These are phyloP conservation scores for Margarornis squamiger DNA, from an alignment of 2,797 vertebrate genomes.

Conservation along the genomic window DNA sequence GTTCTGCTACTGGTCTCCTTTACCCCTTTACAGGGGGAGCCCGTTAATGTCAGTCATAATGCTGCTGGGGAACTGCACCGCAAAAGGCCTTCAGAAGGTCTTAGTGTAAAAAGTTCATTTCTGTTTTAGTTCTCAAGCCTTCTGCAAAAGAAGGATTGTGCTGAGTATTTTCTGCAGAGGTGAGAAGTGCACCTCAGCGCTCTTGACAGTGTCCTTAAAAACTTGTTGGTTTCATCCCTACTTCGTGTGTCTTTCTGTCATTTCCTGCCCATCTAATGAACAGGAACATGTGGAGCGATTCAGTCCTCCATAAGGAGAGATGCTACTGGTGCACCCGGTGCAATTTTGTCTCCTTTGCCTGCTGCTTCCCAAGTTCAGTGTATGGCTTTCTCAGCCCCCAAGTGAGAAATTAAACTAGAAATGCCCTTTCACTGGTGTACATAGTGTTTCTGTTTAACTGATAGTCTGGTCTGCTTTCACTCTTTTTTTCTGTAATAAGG, in stretches of 20 bases:
- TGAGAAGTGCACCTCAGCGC: not conserved
- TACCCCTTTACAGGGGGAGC: not conserved
- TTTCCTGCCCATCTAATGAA: not conserved
- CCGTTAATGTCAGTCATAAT: not conserved
- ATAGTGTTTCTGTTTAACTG: not conserved
- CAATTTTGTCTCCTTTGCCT: not conserved
- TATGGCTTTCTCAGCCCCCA: not conserved
- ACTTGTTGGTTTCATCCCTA: not conserved
- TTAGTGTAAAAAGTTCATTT: not conserved
- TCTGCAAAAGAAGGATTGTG: not conserved
- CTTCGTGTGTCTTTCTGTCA: not conserved
- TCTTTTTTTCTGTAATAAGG: not conserved
- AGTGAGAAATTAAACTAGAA: not conserved
- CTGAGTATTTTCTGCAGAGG: not conserved
- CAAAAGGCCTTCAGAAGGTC: not conserved
- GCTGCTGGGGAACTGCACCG: not conserved
- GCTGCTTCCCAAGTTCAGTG: not conserved
- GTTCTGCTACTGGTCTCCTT: conserved; percentile 11
- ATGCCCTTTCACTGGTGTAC: not conserved
- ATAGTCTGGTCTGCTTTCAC: not conserved
- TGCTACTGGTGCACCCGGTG: not conserved
- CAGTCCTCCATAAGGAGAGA: not conserved
- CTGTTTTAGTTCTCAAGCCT: not conserved
- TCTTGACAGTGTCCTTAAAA: not conserved
- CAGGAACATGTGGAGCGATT: not conserved